Percentiles rank a stretch among this genome's conserved stretches.
These are phyloP conservation scores for Strongylocentrotus purpuratus DNA, from an alignment of 35 echinoderm and acorn worm species.

Conservation along the genomic window DNA sequence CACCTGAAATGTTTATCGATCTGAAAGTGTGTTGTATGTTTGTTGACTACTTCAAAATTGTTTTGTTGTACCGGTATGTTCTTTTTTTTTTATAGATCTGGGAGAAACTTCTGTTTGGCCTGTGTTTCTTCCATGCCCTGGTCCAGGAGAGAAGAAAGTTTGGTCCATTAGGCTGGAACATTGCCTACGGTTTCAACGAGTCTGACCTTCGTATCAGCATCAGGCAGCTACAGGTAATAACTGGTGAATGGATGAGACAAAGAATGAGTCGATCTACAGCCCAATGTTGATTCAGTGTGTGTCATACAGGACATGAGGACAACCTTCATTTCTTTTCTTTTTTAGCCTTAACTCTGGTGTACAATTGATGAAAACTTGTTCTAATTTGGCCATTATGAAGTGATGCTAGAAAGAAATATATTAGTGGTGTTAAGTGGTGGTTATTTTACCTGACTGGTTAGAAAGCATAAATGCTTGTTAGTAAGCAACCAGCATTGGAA, in stretches of 20 bases:
- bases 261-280: background rate
- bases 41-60: background rate
- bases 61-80: background rate
- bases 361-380: background rate
- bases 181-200: slow-evolving; percentile 96
- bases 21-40: background rate
- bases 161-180: slow-evolving; percentile 97
- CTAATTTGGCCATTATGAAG: background rate
- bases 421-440: too few relatives aligned
- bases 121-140: slow-evolving; percentile 98
- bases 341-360: background rate
- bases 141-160: slow-evolving; percentile 96
- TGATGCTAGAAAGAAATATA: background rate
- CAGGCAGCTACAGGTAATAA: slow-evolving; percentile 89
- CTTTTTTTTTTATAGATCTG: slow-evolving; percentile 62
- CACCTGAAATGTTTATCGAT: background rate
- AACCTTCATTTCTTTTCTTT: background rate
- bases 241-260: background rate
- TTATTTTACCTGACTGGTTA: too few relatives aligned
- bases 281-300: background rate
- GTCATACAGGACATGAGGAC: background rate
- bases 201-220: slow-evolving; percentile 96
- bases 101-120: slow-evolving; percentile 91
- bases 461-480: too few relatives aligned
- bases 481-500: too few relatives aligned